Evolutionary conservation across 2,888 invertebrate species (phyloP).

Genomic region (Ophioninae sp.): DNA sequence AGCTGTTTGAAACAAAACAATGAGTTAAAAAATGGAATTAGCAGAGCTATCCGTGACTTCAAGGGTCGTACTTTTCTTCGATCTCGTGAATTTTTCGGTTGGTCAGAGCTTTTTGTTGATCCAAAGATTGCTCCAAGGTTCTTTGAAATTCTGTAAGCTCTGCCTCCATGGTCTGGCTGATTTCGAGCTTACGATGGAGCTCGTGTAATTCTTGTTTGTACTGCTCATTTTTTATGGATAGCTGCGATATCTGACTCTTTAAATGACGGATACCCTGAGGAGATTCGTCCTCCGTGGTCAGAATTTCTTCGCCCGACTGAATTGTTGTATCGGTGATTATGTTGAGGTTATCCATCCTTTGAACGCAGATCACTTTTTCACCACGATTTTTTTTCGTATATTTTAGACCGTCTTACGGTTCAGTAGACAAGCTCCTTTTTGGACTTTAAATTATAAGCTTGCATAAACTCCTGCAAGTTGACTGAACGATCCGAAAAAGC

Average conservation of each 20-base stretch:
- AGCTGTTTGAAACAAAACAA: no score
- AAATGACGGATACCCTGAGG: conserved; percentile 41
- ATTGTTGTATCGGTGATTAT: conserved; percentile 52
- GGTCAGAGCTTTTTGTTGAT: conserved; percentile 19
- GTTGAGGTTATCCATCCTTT: conserved; percentile 54
- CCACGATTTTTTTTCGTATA: background rate
- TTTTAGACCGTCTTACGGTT: background rate
- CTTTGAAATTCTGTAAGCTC: conserved; percentile 68
- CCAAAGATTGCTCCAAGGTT: conserved; percentile 62
- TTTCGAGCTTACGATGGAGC: conserved; percentile 66
- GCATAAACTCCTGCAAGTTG: conserved; percentile 5
- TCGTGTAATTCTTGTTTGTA: conserved; percentile 69
- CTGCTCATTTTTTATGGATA: conserved; percentile 65
- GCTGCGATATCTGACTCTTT: conserved; percentile 51
- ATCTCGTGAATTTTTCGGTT: conserved; percentile 57
- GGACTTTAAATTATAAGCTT: conserved; percentile 3
- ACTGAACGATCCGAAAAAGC: conserved; percentile 19
- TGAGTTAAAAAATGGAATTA: conserved; percentile 15
- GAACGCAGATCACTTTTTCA: background rate
- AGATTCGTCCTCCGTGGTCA: conserved; percentile 36
- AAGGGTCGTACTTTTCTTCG: conserved; percentile 58
- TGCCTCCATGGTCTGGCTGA: conserved; percentile 61
- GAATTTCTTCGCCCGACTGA: conserved; percentile 41
- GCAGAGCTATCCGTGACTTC: no score
- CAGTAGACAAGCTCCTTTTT: background rate